These are phyloP conservation scores for Sphaeridia pumilis DNA, from an alignment of 2,888 invertebrate species.

Conservation along the genomic window DNA sequence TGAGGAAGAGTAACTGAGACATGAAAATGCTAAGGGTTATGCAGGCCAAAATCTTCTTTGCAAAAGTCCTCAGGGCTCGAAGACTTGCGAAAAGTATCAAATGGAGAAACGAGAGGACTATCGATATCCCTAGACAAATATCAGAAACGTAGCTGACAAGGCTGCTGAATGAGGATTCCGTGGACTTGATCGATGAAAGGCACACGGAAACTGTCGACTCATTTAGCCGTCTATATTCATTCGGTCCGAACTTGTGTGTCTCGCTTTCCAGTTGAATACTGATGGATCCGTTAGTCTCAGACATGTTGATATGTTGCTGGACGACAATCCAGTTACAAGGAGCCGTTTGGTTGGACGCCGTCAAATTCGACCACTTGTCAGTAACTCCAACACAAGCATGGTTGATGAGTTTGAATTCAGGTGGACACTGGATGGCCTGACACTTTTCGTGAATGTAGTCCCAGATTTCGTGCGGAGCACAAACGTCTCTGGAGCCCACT, in stretches of 20 bases:
- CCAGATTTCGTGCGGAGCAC: constrained; percentile 35
- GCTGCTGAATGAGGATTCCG: constrained; percentile 16
- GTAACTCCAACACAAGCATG: not conserved
- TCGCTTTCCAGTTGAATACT: constrained; percentile 29
- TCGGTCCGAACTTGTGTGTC: constrained; percentile 5
- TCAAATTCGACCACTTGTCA: not conserved
- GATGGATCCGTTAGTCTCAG: constrained; percentile 22
- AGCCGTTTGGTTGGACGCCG: not conserved
- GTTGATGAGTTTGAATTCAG: no score
- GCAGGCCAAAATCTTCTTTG: constrained; percentile 41
- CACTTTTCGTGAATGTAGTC: constrained; percentile 36
- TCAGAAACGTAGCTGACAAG: constrained; percentile 35
- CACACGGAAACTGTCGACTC: constrained; percentile 34
- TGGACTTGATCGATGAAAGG: constrained; percentile 16
- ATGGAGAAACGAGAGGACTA: constrained; percentile 38
- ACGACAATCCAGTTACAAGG: not conserved
- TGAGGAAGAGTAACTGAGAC: constrained; percentile 39
- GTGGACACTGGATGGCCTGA: no score
- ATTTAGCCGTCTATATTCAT: constrained; percentile 34
- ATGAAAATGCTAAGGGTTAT: constrained; percentile 39
- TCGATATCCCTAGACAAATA: constrained; percentile 38
- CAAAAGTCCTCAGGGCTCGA: constrained; percentile 39
- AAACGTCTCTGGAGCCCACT: constrained; percentile 23
- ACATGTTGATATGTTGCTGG: constrained; percentile 14
- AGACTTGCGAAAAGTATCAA: constrained; percentile 38